Evolutionary conservation across 2,113 vertebrate species (phyloP), one percentile per base, ranked within the genome.

Genomic region (Chrysochloris asiatica): DNA sequence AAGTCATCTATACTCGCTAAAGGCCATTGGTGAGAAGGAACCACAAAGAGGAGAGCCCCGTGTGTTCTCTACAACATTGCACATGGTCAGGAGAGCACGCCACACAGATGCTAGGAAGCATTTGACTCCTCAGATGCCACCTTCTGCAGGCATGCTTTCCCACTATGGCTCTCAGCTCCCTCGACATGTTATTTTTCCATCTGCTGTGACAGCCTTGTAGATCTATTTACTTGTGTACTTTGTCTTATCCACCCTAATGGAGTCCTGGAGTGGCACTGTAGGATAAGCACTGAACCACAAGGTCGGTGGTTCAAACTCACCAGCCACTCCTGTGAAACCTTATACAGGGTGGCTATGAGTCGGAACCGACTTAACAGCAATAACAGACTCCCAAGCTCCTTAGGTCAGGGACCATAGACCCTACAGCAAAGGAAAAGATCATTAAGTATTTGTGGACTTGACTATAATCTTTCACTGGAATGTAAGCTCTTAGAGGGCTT

Each of bases 31-130:
- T n/a, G n/a, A n/a, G n/a, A n/a, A n/a, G n/a, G n/a, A n/a, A n/a
- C n/a, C n/a, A n/a, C n/a, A n/a, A n/a, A 24, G 67, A 7, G 22
- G 0, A 28, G 47, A 54, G 4, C 43, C 54, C 36, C 47, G 67
- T 2, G 10, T n/a, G 45, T 67, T 8, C 54, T 77, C 61, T 52
- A 1, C 28, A 3, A 9, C 65, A 2, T 17, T 22, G 24, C 0
- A 16, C 26, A 7, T 0, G 50, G 14, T 2, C 3, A 0, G 22
- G 22, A 83, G 14, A 71, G 69, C 0, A 0, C 26, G 17, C 22
- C 24, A 36, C 45, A 14, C 7, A 22, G 41, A 45, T 83, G 59
- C 73, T 71, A n/a, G 61, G 59, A 30, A 69, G 41, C 47, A 16
- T 9, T 33, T 41, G 19, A 19, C 8, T 4, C 10, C 19, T 82